These are phyloP conservation scores for Stegostoma tigrinum DNA, from an alignment of 2,113 vertebrate species.

Conservation along the genomic window DNA sequence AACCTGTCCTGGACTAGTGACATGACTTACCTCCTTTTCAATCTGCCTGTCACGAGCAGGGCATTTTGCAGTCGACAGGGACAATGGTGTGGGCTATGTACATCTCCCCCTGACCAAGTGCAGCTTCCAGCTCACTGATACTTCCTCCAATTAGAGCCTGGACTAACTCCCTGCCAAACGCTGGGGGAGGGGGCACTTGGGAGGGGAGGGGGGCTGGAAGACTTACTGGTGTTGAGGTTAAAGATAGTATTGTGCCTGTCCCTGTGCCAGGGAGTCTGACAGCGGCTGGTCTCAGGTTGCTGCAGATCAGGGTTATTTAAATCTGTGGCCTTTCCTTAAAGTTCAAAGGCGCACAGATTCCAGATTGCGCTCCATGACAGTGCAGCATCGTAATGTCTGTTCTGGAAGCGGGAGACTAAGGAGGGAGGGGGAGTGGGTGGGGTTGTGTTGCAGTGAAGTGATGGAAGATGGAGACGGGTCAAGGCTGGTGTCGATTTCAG, in stretches of 20 bases:
- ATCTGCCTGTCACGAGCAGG: too few relatives aligned
- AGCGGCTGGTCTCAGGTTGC: conserved; percentile 43
- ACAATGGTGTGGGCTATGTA: too few relatives aligned
- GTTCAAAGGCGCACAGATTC: neutral
- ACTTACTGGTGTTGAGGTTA: neutral
- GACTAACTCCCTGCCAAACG: too few relatives aligned
- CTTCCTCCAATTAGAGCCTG: too few relatives aligned
- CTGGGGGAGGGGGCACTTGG: too few relatives aligned
- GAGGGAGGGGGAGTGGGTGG: too few relatives aligned
- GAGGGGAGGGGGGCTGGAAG: too few relatives aligned
- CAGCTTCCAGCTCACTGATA: too few relatives aligned
- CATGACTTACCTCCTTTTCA: too few relatives aligned
- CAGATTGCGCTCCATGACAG: neutral
- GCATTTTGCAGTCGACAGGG: too few relatives aligned
- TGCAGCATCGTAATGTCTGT: neutral
- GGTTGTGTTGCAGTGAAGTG: neutral
- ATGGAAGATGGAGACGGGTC: neutral
- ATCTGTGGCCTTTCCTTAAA: conserved; percentile 52
- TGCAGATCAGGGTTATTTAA: conserved; percentile 49
- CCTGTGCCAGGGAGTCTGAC: neutral
- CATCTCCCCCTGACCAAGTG: too few relatives aligned
- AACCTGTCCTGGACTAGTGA: too few relatives aligned
- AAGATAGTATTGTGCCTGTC: neutral
- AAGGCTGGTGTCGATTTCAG: neutral
- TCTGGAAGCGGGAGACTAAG: neutral